Conservation (phyloP, 2,797 vertebrate species). For the Mycteria americana region DNA sequence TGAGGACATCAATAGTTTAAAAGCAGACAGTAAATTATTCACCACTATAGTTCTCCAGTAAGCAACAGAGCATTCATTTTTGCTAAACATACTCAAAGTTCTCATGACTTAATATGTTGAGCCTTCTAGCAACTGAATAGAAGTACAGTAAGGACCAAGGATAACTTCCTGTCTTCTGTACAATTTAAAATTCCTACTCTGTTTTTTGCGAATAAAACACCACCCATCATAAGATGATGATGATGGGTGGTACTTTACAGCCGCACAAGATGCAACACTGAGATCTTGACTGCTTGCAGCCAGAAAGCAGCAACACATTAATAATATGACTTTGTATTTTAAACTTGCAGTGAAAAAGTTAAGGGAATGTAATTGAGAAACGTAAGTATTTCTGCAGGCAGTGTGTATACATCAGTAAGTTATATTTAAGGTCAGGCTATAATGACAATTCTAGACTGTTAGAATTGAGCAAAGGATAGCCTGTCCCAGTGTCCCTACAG, state of each 20-base stretch:
- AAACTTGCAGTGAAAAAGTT: not conserved
- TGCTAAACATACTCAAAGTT: not conserved
- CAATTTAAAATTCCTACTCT: not conserved
- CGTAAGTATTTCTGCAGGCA: not conserved
- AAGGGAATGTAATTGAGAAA: not conserved
- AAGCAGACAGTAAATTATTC: not conserved
- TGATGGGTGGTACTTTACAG: not conserved
- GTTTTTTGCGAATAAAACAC: not conserved
- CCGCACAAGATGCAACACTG: not conserved
- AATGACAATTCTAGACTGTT: not conserved
- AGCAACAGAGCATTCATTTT: not conserved
- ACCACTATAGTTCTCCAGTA: not conserved
- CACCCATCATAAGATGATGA: too few relatives aligned
- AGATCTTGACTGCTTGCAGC: not conserved
- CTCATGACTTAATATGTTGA: not conserved
- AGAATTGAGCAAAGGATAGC: not conserved
- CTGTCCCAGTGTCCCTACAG: not conserved
- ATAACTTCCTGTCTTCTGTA: not conserved
- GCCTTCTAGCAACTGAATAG: not conserved
- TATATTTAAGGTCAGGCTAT: not conserved
- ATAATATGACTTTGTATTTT: not conserved
- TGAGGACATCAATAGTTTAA: not conserved
- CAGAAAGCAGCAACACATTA: not conserved
- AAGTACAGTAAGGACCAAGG: not conserved
- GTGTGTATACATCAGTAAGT: fast-evolving